Evolutionary conservation across 1,140 invertebrate species (phyloP).

Genomic region (Frieseomelitta varia): DNA sequence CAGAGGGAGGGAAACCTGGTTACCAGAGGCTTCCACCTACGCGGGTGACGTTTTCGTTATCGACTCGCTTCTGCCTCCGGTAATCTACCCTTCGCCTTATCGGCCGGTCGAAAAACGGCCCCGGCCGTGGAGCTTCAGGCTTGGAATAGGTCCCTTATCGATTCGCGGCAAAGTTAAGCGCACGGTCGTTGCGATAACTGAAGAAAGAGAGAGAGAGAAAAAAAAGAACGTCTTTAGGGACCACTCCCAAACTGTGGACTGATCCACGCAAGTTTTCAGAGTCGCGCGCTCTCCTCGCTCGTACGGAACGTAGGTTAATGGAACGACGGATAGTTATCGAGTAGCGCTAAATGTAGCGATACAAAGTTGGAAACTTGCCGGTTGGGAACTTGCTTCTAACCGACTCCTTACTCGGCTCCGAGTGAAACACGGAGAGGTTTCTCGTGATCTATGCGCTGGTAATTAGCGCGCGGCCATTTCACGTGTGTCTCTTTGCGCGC

Average conservation of each 20-base stretch:
- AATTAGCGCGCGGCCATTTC: neutral
- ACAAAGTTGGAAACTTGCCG: neutral
- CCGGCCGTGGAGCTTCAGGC: neutral
- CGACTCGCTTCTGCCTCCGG: neutral
- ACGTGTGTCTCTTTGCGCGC: neutral
- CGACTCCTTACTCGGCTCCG: neutral
- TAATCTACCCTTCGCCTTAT: constrained; percentile 39
- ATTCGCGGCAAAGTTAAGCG: neutral
- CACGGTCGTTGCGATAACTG: neutral
- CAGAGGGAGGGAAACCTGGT: neutral
- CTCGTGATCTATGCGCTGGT: neutral
- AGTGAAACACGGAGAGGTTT: neutral
- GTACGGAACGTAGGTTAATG: neutral
- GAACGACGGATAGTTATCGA: neutral
- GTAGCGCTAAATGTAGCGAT: neutral
- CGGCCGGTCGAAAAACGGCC: neutral
- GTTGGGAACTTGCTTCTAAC: neutral
- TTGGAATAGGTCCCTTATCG: constrained; percentile 4
- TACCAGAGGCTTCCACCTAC: neutral
- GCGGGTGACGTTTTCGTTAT: constrained; percentile 18
- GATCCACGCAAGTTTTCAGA: neutral
- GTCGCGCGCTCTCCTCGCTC: neutral
- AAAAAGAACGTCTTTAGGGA: constrained; percentile 12
- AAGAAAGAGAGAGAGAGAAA: neutral
- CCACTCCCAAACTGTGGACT: too few relatives aligned